Evolutionary conservation across 1,140 invertebrate genomes (phyloP), one percentile per base, ranked within the genome.

Genomic region (Nephila pilipes): DNA sequence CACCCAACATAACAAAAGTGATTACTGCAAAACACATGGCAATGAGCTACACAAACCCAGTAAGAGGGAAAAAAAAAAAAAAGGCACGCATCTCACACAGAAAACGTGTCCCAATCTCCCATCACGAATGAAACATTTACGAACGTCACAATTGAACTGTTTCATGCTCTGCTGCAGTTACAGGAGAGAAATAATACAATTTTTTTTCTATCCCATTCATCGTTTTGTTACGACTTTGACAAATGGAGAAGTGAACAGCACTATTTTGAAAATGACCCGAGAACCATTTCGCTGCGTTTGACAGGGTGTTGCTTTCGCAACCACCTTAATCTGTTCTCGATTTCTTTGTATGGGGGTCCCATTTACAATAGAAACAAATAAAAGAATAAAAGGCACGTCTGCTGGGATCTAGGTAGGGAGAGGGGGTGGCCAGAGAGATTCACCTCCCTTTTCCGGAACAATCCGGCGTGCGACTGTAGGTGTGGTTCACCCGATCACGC

Each of bases 401-500:
- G 22, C 6, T 1, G 79, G 60, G 32, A 60, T 58, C 12, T 22
- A 8, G 20, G 54, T 25, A 79, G 25, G 46, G 58, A 75, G 87
- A 60, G 63, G n/a, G 38, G n/a, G 18, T 14, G 58, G 22, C 29
- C 57, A 79, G 65, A 69, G 38, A 79, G 65, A 79, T 79, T 89
- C 65, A 79, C 65, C 87, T 57, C 65, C 87, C 87, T 57, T 69
- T 89, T 89, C 87, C 87, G 87, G 87, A 55, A 89, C 65, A 81
- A 83, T 90, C 57, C 89, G 89, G 69, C 85, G 60, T 87, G 36
- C 46, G 36, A 55, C 85, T 81, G 29, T 83, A 90, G 89, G 79
- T 80, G 89, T 89, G 87, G 75, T 90, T 69, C 85, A 16, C 55
- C 20, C 29, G 75, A 80, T 80, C 89, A 90, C 89, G 89, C 89